Base-by-base conservation (phyloP, 2,797 vertebrate species). In the Notolabrus celidotus region DNA sequence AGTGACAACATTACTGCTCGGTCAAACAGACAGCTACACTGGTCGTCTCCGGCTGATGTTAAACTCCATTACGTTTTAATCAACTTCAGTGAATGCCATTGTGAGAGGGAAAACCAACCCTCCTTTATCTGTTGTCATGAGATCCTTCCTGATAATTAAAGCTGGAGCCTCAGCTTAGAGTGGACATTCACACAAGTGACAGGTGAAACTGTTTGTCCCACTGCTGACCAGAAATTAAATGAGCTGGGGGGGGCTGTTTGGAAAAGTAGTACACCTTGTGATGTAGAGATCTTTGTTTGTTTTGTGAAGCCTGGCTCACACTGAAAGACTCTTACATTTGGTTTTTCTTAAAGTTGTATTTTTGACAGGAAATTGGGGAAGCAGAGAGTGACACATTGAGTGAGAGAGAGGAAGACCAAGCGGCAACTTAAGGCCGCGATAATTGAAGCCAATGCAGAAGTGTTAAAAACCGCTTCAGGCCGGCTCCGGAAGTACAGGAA, bases 81-180 rank as follows among this genome's bases (percentile, higher is more conserved):
- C 31, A 78, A 80, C 58, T 51, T 43, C 69, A 81, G 73, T 51
- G 53, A 7, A 25, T 65, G 41, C 42, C 36, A 76, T 67, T 77
- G 56, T 25, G 43, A 45, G 33, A 15, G 9, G 63, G 55, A 31
- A 69, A 62, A 60, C 65, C 16, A 68, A 65, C 16, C 60, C 58
- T 23, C 51, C 12, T 77, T 82, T 50, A 76, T 78, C 58, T 43
- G 54, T 19, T 58, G 70, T 69, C 53, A 68, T 49, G 45, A 83
- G 56, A 83, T 73, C 71, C 54, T 7, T 16, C 17, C 19, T 38
- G 52, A 77, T 74, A 56, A 80, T 65, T 55, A 57, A 67, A 8
- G 2, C 14, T 38, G 9, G 41, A 77, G n/a, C 42, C 1, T 1
- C 1, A 14, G 55, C 38, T 46, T 56, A 42, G 75, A 45, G 36